These are phyloP conservation scores for Drosophila parthenogenetica DNA, from an alignment of 2,888 invertebrate species.

Conservation along the genomic window DNA sequence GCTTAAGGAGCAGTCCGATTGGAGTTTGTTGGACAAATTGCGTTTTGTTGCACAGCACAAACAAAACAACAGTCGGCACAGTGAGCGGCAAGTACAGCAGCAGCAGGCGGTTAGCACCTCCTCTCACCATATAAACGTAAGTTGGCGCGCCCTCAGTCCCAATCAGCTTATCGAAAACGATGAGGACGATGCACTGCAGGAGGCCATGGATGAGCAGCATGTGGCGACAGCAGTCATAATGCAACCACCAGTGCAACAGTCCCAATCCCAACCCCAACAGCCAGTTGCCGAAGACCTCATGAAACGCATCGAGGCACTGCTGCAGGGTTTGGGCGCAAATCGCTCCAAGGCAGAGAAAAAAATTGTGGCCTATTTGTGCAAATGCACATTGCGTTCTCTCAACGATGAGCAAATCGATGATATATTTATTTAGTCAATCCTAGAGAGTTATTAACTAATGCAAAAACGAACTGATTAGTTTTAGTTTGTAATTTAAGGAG, in stretches of 20 bases:
- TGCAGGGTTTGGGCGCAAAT: conserved; percentile 78
- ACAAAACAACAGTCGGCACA: conserved; percentile 43
- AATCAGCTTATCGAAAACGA: conserved; percentile 65
- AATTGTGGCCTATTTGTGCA: conserved; percentile 79
- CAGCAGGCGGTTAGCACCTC: conserved; percentile 17
- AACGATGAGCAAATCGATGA: conserved; percentile 79
- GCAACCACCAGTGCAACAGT: not conserved
- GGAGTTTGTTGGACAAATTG: conserved; percentile 69
- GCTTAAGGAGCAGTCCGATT: conserved; percentile 60
- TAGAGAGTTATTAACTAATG: not conserved
- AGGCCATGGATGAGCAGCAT: conserved; percentile 80
- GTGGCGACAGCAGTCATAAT: conserved; percentile 4
- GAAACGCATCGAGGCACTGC: conserved; percentile 75
- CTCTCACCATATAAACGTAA: conserved; percentile 8
- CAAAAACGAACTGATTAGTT: conserved; percentile 19
- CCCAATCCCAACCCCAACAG: not conserved
- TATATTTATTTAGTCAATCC: conserved; percentile 63
- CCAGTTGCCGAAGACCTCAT: conserved; percentile 42
- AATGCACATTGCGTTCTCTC: conserved; percentile 76
- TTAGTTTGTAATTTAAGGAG: conserved; percentile 3
- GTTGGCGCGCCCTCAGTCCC: conserved; percentile 48
- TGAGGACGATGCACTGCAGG: conserved; percentile 79
- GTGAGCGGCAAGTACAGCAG: conserved; percentile 31
- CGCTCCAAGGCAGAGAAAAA: conserved; percentile 81
- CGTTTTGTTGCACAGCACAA: conserved; percentile 56